phyloP scores from a whole-genome alignment of 2,113 vertebrate species.

The Protobothrops mucrosquamatus region DNA sequence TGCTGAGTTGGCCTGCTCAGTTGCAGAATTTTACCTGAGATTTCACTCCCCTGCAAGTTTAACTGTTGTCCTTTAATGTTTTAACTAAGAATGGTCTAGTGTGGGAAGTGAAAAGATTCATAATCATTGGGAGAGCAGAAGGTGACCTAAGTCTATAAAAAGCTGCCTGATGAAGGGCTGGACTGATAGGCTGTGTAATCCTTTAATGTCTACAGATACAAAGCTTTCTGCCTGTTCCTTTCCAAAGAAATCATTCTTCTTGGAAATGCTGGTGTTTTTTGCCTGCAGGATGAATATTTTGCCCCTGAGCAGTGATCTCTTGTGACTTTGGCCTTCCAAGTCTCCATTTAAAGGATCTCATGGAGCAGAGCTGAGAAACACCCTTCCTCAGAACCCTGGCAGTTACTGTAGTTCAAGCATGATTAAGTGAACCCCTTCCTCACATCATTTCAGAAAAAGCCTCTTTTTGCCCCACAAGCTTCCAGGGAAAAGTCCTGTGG shows the following conservation, averaged over 20 bases:
- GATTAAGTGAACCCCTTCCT: background rate
- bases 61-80: background rate
- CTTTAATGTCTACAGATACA: background rate
- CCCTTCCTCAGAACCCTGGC: background rate
- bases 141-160: background rate
- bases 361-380: background rate
- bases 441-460: background rate
- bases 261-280: background rate
- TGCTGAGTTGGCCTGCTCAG: background rate
- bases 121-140: background rate
- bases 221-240: background rate
- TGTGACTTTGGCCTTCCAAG: background rate
- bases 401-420: background rate
- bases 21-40: background rate
- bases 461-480: background rate
- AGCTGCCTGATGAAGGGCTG: background rate
- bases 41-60: background rate
- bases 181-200: background rate
- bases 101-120: background rate
- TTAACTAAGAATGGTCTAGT: background rate
- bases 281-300: background rate
- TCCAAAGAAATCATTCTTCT: background rate
- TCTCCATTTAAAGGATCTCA: background rate
- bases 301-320: background rate
- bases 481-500: background rate